Base-by-base conservation (phyloP, 2,888 invertebrate genomes). In the Chrysomela aeneicollis region DNA sequence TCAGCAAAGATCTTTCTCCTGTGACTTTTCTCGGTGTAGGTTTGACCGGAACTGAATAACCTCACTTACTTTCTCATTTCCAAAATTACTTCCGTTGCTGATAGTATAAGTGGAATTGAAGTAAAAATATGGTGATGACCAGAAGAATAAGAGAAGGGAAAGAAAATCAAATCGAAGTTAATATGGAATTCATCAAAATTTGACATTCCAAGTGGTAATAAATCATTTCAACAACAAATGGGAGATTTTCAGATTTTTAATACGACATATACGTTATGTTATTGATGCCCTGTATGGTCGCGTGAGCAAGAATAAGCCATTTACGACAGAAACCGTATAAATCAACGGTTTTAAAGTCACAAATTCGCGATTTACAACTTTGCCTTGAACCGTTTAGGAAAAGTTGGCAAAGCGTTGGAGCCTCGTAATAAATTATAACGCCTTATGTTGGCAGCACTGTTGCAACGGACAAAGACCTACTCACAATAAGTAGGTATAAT, bases 311-410 rank as follows among this genome's bases (percentile, higher is more conserved):
- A 42, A 42, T 42, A 42, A 42, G 42, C 42, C 42, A 15, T 42
- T 42, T 42, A 42, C 12, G 42, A n/a, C 12, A 26, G 15, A 42
- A 42, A 42, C 42, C 42, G 2, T 42, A 42, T 42, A 42, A 42
- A 42, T 42, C 15, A 42, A 15, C n/a, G 15, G 42, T 42, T 42
- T 35, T 42, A 19, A 19, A 49, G 49, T 49, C 49, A 19, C 49
- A 49, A 49, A 49, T 22, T 19, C 21, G 22, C 22, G 49, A 49
- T 49, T 49, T 49, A 49, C 49, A 49, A 22, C 49, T 21, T 49
- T 19, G 22, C 49, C 49, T 49, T 49, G 49, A 49, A 49, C 21
- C 49, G 49, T 22, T 49, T 49, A 15, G 42, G 42, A 42, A 42
- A 42, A 42, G 42, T 42, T 42, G 42, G 42, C 42, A 42, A 42